phyloP scores from a whole-genome alignment of 2,888 invertebrate genomes.

The Geophilus truncorum region DNA sequence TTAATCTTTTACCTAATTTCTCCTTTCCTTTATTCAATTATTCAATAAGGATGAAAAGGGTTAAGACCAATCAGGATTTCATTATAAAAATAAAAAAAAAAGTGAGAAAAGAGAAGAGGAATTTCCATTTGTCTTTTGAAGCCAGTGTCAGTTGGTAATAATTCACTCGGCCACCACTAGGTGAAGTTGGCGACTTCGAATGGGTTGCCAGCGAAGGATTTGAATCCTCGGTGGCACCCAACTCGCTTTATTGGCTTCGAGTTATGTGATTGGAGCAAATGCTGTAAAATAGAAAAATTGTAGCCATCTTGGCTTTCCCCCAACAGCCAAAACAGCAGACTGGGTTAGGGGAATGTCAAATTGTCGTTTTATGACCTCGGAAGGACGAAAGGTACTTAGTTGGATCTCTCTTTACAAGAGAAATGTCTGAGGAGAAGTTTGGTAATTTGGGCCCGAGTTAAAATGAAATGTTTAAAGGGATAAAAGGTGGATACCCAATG shows the following conservation, averaged over 20 bases:
- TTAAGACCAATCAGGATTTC: not conserved
- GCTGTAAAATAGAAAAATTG: constrained; percentile 7
- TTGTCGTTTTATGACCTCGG: not conserved
- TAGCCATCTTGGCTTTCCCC: constrained; percentile 5
- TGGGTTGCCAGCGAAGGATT: not conserved
- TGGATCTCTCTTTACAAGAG: not conserved
- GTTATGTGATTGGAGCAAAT: constrained; percentile 2
- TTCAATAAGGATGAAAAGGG: not conserved
- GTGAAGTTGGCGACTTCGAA: not conserved
- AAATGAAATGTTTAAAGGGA: not conserved
- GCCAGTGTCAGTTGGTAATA: not conserved
- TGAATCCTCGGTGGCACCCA: constrained; percentile 4
- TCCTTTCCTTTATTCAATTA: not conserved
- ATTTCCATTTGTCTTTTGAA: not conserved
- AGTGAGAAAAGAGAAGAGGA: not conserved
- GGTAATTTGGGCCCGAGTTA: not conserved
- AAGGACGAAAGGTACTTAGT: not conserved
- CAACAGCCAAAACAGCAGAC: not conserved
- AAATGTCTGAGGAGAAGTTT: not conserved
- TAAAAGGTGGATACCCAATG: not conserved
- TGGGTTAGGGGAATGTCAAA: not conserved
- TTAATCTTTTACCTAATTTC: not conserved
- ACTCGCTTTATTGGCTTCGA: not conserved
- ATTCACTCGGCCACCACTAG: not conserved
- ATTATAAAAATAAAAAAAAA: too few species aligned